These are phyloP conservation scores for Andrena bucephala DNA, from an alignment of 2,888 invertebrate genomes.

Conservation along the genomic window DNA sequence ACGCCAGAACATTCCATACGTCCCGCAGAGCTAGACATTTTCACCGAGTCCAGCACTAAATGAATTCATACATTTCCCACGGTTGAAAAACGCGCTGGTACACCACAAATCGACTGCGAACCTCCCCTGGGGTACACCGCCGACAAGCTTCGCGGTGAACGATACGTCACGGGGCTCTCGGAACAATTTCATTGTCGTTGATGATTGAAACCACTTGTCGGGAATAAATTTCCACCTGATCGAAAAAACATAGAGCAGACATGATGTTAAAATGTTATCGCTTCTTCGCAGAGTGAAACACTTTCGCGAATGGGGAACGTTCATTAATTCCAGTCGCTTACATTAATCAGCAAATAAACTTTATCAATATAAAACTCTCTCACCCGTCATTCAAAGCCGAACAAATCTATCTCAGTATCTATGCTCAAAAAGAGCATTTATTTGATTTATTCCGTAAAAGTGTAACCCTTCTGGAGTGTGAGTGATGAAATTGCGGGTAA, in stretches of 20 bases:
- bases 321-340: not conserved
- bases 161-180: not conserved
- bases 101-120: not conserved
- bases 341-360: no score
- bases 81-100: constrained; percentile 1
- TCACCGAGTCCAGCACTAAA: not conserved
- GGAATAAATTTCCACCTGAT: not conserved
- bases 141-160: constrained; percentile 9
- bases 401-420: no score
- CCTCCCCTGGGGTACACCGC: constrained; percentile 2
- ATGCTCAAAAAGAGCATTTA: no score
- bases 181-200: not conserved
- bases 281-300: not conserved
- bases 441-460: no score
- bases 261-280: not conserved
- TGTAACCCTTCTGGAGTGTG: no score
- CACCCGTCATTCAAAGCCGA: no score
- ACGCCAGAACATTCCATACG: not conserved
- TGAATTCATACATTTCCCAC: not conserved
- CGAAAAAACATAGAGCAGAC: not conserved
- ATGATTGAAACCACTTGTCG: constrained; percentile 7
- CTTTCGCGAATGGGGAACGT: not conserved
- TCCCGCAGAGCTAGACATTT: not conserved
- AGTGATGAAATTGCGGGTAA: not conserved
- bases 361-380: no score